These are phyloP conservation scores for Peromyscus aztecus DNA, from an alignment of 2,797 vertebrate genomes.

Conservation along the genomic window DNA sequence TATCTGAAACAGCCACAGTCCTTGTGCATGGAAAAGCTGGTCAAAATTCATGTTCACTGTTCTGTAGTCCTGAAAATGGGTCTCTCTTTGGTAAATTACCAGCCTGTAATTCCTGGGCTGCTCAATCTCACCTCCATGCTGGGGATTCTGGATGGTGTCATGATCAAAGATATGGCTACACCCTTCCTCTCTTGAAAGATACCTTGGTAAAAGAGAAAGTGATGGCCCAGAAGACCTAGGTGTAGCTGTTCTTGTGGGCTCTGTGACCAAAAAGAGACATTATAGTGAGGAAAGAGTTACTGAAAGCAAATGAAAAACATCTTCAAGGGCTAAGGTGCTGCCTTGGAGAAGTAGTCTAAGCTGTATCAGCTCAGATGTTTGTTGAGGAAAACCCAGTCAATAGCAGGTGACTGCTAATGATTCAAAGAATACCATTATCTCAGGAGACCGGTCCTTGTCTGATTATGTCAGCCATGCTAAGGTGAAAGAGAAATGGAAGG, in stretches of 20 bases:
- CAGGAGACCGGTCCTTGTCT: conserved; percentile 96
- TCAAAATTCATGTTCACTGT: not conserved
- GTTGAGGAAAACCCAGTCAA: conserved; percentile 96
- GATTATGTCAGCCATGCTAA: conserved; percentile 92
- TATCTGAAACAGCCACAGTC: not conserved
- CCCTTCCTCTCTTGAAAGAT: conserved; percentile 95
- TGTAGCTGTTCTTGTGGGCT: conserved; percentile 94
- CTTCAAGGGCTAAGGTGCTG: conserved; percentile 90
- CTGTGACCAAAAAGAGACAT: conserved; percentile 95
- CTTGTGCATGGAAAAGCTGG: not conserved
- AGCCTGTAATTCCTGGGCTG: conserved; percentile 92
- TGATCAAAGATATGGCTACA: conserved; percentile 97
- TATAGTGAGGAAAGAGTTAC: conserved; percentile 96
- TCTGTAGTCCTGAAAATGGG: not conserved
- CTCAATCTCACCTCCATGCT: conserved; percentile 96
- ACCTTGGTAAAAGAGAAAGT: conserved; percentile 93
- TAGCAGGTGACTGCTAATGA: conserved; percentile 93
- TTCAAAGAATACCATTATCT: conserved; percentile 95
- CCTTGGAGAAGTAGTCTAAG: conserved; percentile 95
- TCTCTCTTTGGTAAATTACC: not conserved
- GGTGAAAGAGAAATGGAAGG: conserved; percentile 91
- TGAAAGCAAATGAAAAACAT: conserved; percentile 95
- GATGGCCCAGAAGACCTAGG: conserved; percentile 94
- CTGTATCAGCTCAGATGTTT: conserved; percentile 94
- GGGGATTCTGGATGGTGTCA: conserved; percentile 87